Base-by-base conservation (phyloP, 2,888 invertebrate species). In the Parasteatoda lunata region DNA sequence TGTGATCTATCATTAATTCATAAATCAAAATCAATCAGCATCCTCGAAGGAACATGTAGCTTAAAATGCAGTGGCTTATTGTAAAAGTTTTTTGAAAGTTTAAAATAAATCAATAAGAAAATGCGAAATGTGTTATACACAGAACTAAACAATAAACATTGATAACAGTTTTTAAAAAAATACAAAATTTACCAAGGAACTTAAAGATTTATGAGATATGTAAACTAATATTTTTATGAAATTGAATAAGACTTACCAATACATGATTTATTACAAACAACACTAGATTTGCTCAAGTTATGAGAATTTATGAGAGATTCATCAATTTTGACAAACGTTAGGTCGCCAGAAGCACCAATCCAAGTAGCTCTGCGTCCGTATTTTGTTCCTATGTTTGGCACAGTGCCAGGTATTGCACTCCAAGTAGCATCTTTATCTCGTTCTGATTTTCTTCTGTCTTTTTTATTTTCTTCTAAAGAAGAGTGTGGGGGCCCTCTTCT, bases 311-410 rank as follows among this genome's bases (percentile, higher is more conserved):
- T 96, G n/a, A 97, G 93, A 3, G 96, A 95, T 92, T 98, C 97
- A 90, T 98, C 97, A 79, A 98, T 95, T 92, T 96, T 96, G 75
- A 98, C 94, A 91, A 96, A 97, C 1, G 98, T 99, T 92, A 97
- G 97, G 93, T 99, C 98, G 0, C 97, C 98, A n/a, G 97, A 96
- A 5, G 98, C 98, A 0, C 96, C 96, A 15, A 98, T 94, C 97
- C 97, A 98, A 0, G 97, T 96, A 0, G 97, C 98, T 90, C 96
- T 94, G 90, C 97, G 95, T 0, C 97, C 96, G 93, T 95, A 95
- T 84, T 95, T 94, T 0, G 96, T 95, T 0, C 98, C 98, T 70
- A 97, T 94, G 77, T 95, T 95, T 0, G 96, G 95, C 52, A 98
- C 95, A 3, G 94, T 93, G 5, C 94, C 95, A 0, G 97, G 96